Percentiles rank a stretch among this genome's conserved stretches.
phyloP scores from a whole-genome alignment of 2,797 vertebrate genomes.

The Miichthys miiuy region DNA sequence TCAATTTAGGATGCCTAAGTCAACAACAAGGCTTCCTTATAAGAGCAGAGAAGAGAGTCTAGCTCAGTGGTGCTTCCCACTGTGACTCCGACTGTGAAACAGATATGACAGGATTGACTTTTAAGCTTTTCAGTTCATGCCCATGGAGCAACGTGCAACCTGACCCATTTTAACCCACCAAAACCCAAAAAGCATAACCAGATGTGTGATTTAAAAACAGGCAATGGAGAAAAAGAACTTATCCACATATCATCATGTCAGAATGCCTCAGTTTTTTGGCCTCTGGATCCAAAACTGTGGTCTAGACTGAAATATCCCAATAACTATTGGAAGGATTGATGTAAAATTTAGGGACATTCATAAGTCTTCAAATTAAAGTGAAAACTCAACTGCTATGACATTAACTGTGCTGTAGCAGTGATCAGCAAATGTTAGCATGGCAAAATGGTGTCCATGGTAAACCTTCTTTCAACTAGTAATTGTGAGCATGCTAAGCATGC shows the following conservation, averaged over 20 bases:
- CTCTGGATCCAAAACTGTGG: background rate
- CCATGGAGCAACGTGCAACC: background rate
- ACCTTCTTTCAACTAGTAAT: background rate
- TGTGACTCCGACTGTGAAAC: slow-evolving; percentile 12
- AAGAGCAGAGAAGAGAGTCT: slow-evolving; percentile 64
- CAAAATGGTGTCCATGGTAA: background rate
- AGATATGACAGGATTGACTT: slow-evolving; percentile 6
- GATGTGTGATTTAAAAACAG: slow-evolving; percentile 10
- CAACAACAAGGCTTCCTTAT: slow-evolving; percentile 62
- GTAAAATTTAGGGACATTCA: background rate
- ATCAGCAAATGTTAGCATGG: background rate
- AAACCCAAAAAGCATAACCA: background rate
- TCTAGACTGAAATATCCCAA: background rate
- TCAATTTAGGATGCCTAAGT: slow-evolving; percentile 27
- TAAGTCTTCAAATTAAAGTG: background rate
- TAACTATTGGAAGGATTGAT: background rate
- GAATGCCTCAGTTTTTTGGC: no score
- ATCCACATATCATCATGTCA: background rate
- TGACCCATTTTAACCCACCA: slow-evolving; percentile 1
- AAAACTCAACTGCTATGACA: background rate
- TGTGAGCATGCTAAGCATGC: background rate
- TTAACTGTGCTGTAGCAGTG: background rate
- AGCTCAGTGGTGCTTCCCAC: background rate
- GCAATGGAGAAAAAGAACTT: background rate
- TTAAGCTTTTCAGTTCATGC: slow-evolving; percentile 4